Base-by-base conservation (phyloP, 92 coral and sea anemone genomes). In the Isaurus tuberculatus region DNA sequence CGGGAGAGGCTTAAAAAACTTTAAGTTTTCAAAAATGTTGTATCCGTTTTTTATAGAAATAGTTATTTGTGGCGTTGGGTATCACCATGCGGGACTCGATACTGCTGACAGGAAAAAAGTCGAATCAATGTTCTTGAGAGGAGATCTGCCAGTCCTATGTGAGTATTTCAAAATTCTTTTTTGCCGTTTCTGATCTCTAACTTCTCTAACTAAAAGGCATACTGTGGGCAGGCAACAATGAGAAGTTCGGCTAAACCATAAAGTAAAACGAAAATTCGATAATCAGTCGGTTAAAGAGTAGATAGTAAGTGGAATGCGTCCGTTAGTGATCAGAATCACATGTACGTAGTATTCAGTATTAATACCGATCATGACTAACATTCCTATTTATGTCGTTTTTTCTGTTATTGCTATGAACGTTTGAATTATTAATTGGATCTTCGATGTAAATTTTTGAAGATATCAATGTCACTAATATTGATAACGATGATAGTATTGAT, bases 11-110 rank as follows among this genome's bases (percentile, higher is more conserved):
- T n/a, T n/a, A n/a, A n/a, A n/a, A n/a, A n/a, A n/a, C n/a, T n/a
- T n/a, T n/a, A n/a, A n/a, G n/a, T 55, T 55, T 20, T 55, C n/a
- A 20, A 55, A 20, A 55, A 20, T 8, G 25, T 55, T 0, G 63
- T 55, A 5, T 55, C 8, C 11, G 58, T 23, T 20, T 32, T 58
- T 73, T 20, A 30, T 60, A 97, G 99, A 97, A 81, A 90, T 97
- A 27, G 94, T 97, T 46, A 94, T 94, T 27, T 94, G 97, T 83
- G 99, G 99, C 25, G 95, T 97, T 55, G 99, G 94, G 10, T 97
- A 97, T 75, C 99, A 97, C 69, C 99, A 97, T 57, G 99, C 99
- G 26, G 98, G 99, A n/a, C 84, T 97, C 65, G 99, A 97, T 72
- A 77, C 82, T 6, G 73, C 93, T 22, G 99, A 97, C 74, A 85